phyloP scores from a whole-genome alignment of 2,888 invertebrate species.

The Amitus sp. region DNA sequence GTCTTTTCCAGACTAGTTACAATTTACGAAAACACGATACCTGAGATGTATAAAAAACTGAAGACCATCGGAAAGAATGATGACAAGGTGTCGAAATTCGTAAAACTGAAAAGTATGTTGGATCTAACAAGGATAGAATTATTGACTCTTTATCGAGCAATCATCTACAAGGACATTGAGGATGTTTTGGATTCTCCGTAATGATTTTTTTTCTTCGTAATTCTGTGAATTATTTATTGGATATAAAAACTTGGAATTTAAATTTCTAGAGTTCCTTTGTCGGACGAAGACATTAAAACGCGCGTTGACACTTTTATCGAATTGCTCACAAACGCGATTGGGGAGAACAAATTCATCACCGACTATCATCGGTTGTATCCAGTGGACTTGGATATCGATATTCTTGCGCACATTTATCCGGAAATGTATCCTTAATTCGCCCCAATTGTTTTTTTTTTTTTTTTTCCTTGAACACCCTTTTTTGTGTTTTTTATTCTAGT shows the following conservation, averaged over 20 bases:
- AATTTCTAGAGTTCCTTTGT: slow-evolving; percentile 41
- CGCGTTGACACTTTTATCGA: slow-evolving; percentile 64
- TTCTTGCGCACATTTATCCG: slow-evolving; percentile 72
- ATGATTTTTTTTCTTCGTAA: slow-evolving; percentile 38
- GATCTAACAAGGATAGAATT: slow-evolving; percentile 68
- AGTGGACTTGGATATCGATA: slow-evolving; percentile 74
- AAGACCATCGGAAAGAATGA: slow-evolving; percentile 64
- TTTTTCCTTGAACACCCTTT: neutral
- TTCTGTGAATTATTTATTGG: neutral
- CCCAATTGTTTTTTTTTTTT: neutral
- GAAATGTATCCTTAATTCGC: slow-evolving; percentile 75
- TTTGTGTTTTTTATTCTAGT: too few relatives aligned
- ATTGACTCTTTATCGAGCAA: slow-evolving; percentile 64
- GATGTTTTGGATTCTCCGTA: slow-evolving; percentile 56
- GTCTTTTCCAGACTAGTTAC: slow-evolving; percentile 73
- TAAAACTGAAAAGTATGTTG: slow-evolving; percentile 66
- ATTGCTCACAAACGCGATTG: slow-evolving; percentile 67
- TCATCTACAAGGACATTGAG: slow-evolving; percentile 62
- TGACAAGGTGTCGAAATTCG: slow-evolving; percentile 59
- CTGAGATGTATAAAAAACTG: slow-evolving; percentile 75
- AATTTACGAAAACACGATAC: slow-evolving; percentile 80
- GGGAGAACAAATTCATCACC: slow-evolving; percentile 71
- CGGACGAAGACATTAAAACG: slow-evolving; percentile 50
- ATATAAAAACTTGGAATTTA: slow-evolving; percentile 9
- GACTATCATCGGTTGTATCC: slow-evolving; percentile 78